phyloP scores from a whole-genome alignment of 2,888 invertebrate genomes.

The Seira ritae region DNA sequence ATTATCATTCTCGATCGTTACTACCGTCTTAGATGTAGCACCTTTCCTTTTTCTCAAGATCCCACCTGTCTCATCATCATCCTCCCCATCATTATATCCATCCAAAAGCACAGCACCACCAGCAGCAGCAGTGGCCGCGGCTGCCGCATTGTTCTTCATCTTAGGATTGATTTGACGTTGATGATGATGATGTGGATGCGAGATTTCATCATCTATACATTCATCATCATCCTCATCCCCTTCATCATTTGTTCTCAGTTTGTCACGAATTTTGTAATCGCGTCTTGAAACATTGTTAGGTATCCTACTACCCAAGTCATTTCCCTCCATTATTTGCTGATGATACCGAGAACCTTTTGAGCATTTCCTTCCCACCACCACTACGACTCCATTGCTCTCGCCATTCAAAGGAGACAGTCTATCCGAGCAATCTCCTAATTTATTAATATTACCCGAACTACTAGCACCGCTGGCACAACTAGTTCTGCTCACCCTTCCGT shows the following conservation, averaged over 20 bases:
- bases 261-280: constrained; percentile 57
- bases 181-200: constrained; percentile 29
- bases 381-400: constrained; percentile 26
- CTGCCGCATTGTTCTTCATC: too few relatives aligned
- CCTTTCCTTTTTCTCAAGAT: constrained; percentile 21
- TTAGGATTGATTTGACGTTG: constrained; percentile 27
- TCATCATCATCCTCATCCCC: constrained; percentile 15
- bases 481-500: constrained; percentile 50
- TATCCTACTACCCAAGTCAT: constrained; percentile 26
- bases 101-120: not conserved
- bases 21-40: not conserved
- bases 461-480: constrained; percentile 43
- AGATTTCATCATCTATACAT: constrained; percentile 44
- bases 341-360: constrained; percentile 20
- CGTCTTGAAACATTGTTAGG: constrained; percentile 34
- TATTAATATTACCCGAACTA: constrained; percentile 26
- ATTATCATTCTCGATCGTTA: not conserved
- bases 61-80: constrained; percentile 29
- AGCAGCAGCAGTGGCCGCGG: too few relatives aligned
- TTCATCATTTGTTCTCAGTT: constrained; percentile 19
- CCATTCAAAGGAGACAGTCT: constrained; percentile 37
- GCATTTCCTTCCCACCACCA: constrained; percentile 45
- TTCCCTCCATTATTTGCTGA: constrained; percentile 50
- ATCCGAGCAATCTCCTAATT: constrained; percentile 47
- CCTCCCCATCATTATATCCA: constrained; percentile 28